Evolutionary conservation across 2,888 invertebrate species (phyloP).

Genomic region (Cheiracanthium punctorium): DNA sequence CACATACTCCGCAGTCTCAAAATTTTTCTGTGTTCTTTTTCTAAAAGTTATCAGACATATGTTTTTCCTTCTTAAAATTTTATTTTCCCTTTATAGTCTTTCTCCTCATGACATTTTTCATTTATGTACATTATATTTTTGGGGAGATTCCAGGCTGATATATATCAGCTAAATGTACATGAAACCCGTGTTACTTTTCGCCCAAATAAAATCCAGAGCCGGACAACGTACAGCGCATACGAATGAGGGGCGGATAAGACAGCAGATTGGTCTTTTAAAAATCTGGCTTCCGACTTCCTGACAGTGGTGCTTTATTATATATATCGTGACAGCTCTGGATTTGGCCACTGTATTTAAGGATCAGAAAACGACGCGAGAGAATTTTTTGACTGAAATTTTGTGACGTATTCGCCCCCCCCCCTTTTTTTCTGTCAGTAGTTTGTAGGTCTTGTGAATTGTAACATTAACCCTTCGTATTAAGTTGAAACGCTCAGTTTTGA

Average conservation of each 20-base stretch:
- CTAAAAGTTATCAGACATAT: too few species aligned
- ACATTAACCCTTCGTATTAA: too few species aligned
- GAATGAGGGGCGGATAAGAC: neutral
- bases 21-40: too few species aligned
- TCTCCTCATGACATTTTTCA: neutral
- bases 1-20: too few species aligned
- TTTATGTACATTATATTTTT: conserved; percentile 1
- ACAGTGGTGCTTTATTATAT: neutral
- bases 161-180: neutral
- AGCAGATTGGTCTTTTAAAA: neutral
- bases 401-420: too few species aligned
- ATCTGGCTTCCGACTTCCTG: neutral
- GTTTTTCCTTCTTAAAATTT: too few species aligned
- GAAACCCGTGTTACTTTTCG: conserved; percentile 52
- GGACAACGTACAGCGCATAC: neutral
- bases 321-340: neutral
- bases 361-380: neutral
- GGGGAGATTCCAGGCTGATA: neutral
- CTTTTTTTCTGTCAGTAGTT: too few species aligned
- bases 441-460: too few species aligned
- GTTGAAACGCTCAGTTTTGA: too few species aligned
- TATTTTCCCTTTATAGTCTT: too few species aligned
- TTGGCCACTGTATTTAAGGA: neutral
- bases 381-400: neutral
- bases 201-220: conserved; percentile 15